Evolutionary conservation across 1,140 invertebrate species (phyloP).

Genomic region (Acromyrmex echinatior): DNA sequence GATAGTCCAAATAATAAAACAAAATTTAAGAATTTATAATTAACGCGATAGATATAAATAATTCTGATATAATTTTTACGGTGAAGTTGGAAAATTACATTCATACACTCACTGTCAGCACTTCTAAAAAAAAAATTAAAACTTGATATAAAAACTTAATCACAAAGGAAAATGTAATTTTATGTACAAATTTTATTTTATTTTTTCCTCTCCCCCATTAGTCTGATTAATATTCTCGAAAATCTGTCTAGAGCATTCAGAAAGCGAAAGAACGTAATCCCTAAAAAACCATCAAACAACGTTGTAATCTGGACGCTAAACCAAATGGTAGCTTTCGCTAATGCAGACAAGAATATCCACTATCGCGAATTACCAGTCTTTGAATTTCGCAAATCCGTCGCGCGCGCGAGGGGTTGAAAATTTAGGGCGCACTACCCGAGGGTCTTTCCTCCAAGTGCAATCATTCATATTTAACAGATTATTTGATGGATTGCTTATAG

Average conservation of each 20-base stretch:
- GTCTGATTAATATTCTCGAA: slow-evolving; percentile 35
- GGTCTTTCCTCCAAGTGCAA: slow-evolving; percentile 60
- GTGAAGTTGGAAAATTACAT: neutral
- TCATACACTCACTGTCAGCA: neutral
- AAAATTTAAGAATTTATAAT: neutral
- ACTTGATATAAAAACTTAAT: neutral
- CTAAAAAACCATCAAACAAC: slow-evolving; percentile 22
- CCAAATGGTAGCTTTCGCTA: slow-evolving; percentile 26
- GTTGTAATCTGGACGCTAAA: slow-evolving; percentile 10
- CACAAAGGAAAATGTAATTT: neutral
- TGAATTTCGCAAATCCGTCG: slow-evolving; percentile 66
- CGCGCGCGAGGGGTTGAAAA: slow-evolving; percentile 40
- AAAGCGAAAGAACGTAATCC: neutral
- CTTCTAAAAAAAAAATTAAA: neutral
- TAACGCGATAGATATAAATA: neutral
- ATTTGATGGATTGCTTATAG: slow-evolving; percentile 77
- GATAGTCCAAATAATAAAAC: neutral
- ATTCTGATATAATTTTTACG: neutral
- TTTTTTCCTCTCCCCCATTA: neutral
- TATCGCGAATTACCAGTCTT: slow-evolving; percentile 42
- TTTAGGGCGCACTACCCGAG: slow-evolving; percentile 28
- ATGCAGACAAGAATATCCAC: slow-evolving; percentile 54
- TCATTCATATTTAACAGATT: slow-evolving; percentile 78
- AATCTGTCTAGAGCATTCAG: neutral
- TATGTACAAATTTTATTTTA: neutral